Base-by-base conservation (phyloP, 2,113 vertebrate genomes). In the Campylomormyrus tamandua region DNA sequence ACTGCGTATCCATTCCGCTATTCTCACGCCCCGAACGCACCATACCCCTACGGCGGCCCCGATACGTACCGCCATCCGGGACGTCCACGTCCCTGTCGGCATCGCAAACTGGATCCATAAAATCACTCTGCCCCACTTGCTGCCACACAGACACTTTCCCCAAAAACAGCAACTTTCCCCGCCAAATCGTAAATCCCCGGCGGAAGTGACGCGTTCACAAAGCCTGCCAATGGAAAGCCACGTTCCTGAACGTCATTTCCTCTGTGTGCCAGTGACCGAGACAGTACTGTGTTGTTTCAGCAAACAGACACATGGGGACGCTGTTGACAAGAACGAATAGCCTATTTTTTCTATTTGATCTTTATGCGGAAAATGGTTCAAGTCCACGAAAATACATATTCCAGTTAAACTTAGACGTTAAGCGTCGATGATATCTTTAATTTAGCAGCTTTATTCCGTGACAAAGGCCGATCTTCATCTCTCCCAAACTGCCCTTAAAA, bases 21-120 rank as follows among this genome's bases (percentile, higher is more conserved):
- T 84, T 48, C 19, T 19, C 42, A 84, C 19, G 45, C 2, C 19
- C 21, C 39, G 2, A 84, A 48, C 46, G 83, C 19, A 9, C 24
- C 19, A 6, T 84, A 3, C 45, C 19, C 42, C 17, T 10, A 84
- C 8, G 2, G 83, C 7, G 21, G 9, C 31, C 17, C 53, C 27
- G 2, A 80, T 11, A 92, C 94, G 94, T 89, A 96, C 96, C 96
- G 1, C 21, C 90, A 49, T 92, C 94, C 52, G 85, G 56, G 27
- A 15, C 90, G 45, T 95, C 94, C 90, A 90, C 70, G 46, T 96
- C 95, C 91, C 96, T 96, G 15, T 95, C 95, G 8, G 93, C 39
- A 89, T 95, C 95, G 39, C 94, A 95, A 11, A 96, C 95, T 0
- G 95, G 95, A 87, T 95, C 92, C 96, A 96, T 96, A 1, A 17